Base-by-base conservation (phyloP, 2,888 invertebrate species). In the Melieria omissa region DNA sequence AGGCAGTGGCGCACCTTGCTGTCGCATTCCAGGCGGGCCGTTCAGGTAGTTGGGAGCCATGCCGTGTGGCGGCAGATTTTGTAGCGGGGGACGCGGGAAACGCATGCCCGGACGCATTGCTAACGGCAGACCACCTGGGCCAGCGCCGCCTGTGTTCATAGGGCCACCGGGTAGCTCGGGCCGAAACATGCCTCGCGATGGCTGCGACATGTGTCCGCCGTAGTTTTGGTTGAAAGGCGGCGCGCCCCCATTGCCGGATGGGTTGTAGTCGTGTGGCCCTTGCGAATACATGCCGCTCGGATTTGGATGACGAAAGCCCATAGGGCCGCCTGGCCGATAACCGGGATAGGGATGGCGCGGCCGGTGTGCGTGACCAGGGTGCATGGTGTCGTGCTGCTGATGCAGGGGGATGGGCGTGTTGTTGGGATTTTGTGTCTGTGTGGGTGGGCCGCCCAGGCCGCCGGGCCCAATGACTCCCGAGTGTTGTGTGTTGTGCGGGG, bases 61-160 rank as follows among this genome's bases (percentile, higher is more conserved):
- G 9, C 75, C 77, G 49, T 75, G 78, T 42, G 73, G 77, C 7
- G 75, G 75, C 62, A 76, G 52, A 55, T 73, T 64, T 73, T 76
- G 75, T 45, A 77, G 46, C 9, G 88, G 89, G 1, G 90, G 90
- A 29, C 88, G 88, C 75, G 91, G 91, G 61, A 89, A 88, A 54
- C 85, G 83, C 63, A 82, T 76, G 76, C 89, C 90, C 16, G 80
- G 80, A 29, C 82, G 79, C 77, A 83, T 79, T 41, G 80, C 78
- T 14, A 77, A 75, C 58, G 80, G 71, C 14, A 49, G 45, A 46
- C 71, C 71, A 5, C 41, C 45, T n/a, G 69, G 69, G 12, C 68
- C 65, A 45, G 52, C 8, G 12, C 41, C 62, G 4, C 41, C 7
- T 47, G 14, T 66, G 55, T 67, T 66, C 67, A 63, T 78, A 71